Percentiles rank a stretch among this genome's conserved stretches.
These are phyloP conservation scores for Anguilla obscura DNA, from an alignment of 2,797 vertebrate species.

Conservation along the genomic window DNA sequence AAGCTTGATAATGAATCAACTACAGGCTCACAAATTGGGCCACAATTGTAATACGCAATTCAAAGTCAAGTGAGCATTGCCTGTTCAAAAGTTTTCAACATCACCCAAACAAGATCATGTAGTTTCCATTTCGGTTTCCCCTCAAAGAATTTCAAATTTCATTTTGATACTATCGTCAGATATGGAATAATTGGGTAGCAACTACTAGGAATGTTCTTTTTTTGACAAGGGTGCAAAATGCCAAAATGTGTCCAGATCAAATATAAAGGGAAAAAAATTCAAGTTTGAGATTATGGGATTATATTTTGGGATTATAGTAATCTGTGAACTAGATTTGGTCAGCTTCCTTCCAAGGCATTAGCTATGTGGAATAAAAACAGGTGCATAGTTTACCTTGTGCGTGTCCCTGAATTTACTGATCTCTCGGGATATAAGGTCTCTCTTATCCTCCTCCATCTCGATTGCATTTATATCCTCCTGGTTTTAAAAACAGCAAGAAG, in stretches of 20 bases:
- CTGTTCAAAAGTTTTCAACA: not conserved
- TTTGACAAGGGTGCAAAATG: constrained; percentile 21
- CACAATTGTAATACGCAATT: not conserved
- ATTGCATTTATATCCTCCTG: constrained; percentile 98
- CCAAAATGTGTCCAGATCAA: constrained; percentile 18
- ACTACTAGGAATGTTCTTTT: not conserved
- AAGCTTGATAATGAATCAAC: not conserved
- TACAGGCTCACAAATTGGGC: constrained; percentile 19
- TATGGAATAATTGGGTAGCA: not conserved
- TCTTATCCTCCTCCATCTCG: constrained; percentile 99
- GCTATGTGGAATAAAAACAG: constrained; percentile 62
- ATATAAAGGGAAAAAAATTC: not conserved
- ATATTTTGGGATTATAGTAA: constrained; percentile 34
- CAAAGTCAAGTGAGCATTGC: constrained; percentile 16
- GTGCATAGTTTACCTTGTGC: constrained; percentile 94
- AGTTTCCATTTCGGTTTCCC: constrained; percentile 15
- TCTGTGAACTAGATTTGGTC: constrained; percentile 56
- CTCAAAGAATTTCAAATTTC: constrained; percentile 17
- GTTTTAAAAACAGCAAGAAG: constrained; percentile 54
- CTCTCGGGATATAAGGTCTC: constrained; percentile 99
- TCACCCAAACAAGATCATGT: not conserved
- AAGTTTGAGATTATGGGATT: constrained; percentile 33
- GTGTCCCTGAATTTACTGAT: constrained; percentile 99
- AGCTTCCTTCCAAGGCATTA: constrained; percentile 73
- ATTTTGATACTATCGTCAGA: not conserved